Evolutionary conservation across 2,888 invertebrate genomes (phyloP), one percentile per base, ranked within the genome.

Genomic region (Camponotus fellah): DNA sequence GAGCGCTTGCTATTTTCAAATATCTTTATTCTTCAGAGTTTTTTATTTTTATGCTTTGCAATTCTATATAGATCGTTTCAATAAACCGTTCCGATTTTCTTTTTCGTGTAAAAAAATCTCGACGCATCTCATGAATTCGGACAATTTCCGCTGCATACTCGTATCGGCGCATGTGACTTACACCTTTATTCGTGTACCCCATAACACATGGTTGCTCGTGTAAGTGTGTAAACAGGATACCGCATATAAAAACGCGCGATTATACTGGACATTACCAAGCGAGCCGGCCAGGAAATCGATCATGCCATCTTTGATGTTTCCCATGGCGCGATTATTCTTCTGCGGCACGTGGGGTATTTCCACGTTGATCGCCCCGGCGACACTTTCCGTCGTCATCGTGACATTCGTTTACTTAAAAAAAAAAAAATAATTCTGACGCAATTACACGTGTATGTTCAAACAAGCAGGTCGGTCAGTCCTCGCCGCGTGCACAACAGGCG

Each of bases 231-330:
- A 82, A 64, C 49, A 76, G 46, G 34, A 65, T 43, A 56, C 8
- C 32, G 40, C n/a, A n/a, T 53, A 53, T 53, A 49, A 49, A 49
- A 49, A 49, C 34, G 14, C 34, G 14, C 26, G 34, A 58, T 49
- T n/a, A 60, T 53, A n/a, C 6, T 43, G 46, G 56, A 46, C 53
- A 84, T 95, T 96, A 98, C 98, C 98, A 88, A 98, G 94, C 64
- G 98, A 98, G 87, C 98, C 98, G 86, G 97, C 97, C 26, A 96
- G 95, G 91, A 98, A 97, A 95, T 98, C 98, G 92, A 98, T 97
- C 17, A 97, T 87, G 49, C 97, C 97, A 95, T 96, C 96, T 95
- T 96, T 97, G 62, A 96, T 88, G 83, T 89, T 92, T 53, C 89
- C 92, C 84, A 95, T 34, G 3, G 65, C 93, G 58, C 79, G 83